Conservation (phyloP, 53 echinoderm and acorn worm species). For the Henricia sp. region DNA sequence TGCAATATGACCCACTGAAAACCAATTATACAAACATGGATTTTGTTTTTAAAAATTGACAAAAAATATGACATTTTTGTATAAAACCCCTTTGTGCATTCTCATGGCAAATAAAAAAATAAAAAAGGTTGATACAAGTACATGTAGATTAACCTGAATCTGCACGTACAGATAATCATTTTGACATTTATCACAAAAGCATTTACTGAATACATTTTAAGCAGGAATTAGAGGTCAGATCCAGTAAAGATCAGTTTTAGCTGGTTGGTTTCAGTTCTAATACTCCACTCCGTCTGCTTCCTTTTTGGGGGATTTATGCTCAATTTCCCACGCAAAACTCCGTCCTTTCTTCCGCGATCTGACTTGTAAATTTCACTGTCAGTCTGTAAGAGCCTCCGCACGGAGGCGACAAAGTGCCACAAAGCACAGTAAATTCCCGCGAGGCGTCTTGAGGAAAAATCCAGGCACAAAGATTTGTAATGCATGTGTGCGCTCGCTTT, state of each 20-base stretch:
- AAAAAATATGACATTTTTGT: too few species aligned
- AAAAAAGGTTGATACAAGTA: not conserved
- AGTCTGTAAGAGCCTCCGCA: not conserved
- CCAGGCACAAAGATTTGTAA: not conserved
- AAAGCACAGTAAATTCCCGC: not conserved
- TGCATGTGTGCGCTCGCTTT: not conserved
- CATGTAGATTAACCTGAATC: too few species aligned
- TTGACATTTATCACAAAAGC: too few species aligned
- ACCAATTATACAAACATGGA: too few species aligned
- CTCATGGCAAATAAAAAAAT: not conserved
- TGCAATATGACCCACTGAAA: too few species aligned
- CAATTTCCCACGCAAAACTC: not conserved
- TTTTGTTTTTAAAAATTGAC: too few species aligned
- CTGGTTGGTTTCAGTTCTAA: not conserved
- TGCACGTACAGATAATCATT: too few species aligned
- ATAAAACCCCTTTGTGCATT: too few species aligned
- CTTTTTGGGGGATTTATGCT: not conserved
- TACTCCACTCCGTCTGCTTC: not conserved
- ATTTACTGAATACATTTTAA: too few species aligned
- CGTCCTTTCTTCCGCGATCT: not conserved
- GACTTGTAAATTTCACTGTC: constrained; percentile 8
- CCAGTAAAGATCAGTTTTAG: not conserved
- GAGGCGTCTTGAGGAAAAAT: constrained; percentile 1
- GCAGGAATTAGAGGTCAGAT: too few species aligned
- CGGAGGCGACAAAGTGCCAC: not conserved